Conservation (phyloP, 2,113 vertebrate species). For the Zosterops hypoxanthus region DNA sequence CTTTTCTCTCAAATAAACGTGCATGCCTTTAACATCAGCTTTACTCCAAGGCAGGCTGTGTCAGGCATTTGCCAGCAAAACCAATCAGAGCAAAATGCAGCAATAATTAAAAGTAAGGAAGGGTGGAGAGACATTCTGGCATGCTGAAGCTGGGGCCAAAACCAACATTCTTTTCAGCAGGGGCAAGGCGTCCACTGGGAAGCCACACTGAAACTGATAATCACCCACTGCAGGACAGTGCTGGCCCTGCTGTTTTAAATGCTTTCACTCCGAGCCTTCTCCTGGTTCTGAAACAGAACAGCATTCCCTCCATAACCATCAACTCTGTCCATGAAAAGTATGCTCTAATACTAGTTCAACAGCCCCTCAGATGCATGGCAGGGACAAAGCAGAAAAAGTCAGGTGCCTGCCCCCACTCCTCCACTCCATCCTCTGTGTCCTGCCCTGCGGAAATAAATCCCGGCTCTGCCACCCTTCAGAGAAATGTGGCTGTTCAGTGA, state of each 20-base stretch:
- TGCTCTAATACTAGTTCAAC: not conserved
- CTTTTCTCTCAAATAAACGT: not conserved
- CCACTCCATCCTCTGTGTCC: not conserved
- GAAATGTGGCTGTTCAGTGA: not conserved
- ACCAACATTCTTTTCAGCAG: not conserved
- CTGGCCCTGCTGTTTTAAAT: not conserved
- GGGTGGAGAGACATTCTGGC: not conserved
- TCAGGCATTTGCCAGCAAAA: not conserved
- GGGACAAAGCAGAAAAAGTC: not conserved
- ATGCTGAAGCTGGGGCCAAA: not conserved
- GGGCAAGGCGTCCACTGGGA: fast-evolving
- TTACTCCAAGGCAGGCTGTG: not conserved
- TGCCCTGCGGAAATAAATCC: not conserved
- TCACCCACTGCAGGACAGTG: not conserved
- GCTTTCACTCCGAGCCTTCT: not conserved
- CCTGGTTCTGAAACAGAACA: fast-evolving
- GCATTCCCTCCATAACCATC: not conserved
- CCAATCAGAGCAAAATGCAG: not conserved
- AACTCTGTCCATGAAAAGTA: not conserved
- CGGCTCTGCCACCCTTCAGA: not conserved
- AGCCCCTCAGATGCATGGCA: not conserved
- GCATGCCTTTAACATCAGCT: not conserved
- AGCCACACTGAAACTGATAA: not conserved
- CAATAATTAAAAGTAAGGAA: not conserved
- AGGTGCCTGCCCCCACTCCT: not conserved